Evolutionary conservation across 2,113 vertebrate species (phyloP).

Genomic region (Myotis brandtii): DNA sequence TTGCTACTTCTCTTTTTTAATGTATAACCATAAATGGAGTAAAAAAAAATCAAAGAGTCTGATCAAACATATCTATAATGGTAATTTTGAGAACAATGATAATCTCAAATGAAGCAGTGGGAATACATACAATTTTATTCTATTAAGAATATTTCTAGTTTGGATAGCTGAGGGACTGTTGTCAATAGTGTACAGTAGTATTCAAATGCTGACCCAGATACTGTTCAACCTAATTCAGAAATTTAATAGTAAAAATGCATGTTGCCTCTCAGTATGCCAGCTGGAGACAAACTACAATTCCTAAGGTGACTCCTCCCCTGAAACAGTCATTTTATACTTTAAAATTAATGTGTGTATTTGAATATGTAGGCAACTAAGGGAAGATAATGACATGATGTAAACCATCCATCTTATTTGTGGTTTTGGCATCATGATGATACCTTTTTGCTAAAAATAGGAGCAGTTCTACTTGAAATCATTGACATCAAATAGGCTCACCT

Average conservation of each 20-base stretch:
- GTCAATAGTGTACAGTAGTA: background rate
- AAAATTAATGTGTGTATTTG: background rate
- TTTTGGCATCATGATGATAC: background rate
- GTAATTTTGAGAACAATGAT: constrained; percentile 40
- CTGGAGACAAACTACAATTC: background rate
- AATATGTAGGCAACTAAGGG: background rate
- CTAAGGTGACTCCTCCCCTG: background rate
- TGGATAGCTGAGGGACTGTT: background rate
- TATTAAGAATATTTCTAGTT: background rate
- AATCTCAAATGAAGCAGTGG: constrained; percentile 13
- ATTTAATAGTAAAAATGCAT: background rate
- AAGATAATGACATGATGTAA: background rate
- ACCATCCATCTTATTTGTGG: background rate
- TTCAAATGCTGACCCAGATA: background rate
- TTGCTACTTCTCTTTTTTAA: constrained; percentile 57
- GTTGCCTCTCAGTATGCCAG: background rate
- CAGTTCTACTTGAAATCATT: background rate
- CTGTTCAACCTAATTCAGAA: background rate
- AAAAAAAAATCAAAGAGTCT: constrained; percentile 63
- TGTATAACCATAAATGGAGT: constrained; percentile 19
- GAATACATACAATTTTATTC: constrained; percentile 14
- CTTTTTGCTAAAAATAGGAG: background rate
- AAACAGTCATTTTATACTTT: background rate
- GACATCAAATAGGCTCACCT: background rate
- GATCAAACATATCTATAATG: constrained; percentile 45